Conservation (phyloP, 2,113 vertebrate genomes). For the Regulus satrapa region DNA sequence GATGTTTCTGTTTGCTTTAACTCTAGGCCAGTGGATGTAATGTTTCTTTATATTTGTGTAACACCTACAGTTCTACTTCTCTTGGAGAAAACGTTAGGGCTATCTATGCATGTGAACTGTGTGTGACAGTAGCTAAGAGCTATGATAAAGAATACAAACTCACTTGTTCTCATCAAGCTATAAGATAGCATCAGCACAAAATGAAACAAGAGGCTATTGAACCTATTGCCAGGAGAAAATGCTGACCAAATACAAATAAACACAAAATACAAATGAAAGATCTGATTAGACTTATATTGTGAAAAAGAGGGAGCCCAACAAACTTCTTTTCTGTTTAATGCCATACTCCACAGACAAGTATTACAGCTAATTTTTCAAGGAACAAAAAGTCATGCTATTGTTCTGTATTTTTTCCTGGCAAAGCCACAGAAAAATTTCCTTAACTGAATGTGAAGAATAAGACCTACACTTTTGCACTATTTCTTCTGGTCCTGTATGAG, state of each 20-base stretch:
- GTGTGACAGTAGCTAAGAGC: not conserved
- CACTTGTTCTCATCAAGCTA: not conserved
- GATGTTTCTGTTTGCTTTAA: not conserved
- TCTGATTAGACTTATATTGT: not conserved
- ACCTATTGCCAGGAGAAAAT: not conserved
- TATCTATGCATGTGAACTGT: not conserved
- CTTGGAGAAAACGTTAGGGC: not conserved
- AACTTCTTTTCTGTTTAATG: not conserved
- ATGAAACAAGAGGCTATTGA: not conserved
- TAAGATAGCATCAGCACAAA: not conserved
- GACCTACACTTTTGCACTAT: not conserved
- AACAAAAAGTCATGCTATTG: not conserved
- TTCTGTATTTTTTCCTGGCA: not conserved
- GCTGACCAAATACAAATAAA: not conserved
- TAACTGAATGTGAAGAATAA: not conserved
- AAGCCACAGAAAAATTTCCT: not conserved
- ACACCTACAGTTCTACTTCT: not conserved
- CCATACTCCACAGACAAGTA: not conserved
- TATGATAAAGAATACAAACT: not conserved
- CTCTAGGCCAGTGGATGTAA: not conserved
- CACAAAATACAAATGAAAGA: not conserved
- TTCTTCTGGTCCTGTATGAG: conserved; percentile 2
- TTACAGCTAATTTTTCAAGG: not conserved
- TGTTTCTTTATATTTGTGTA: not conserved
- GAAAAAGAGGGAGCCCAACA: not conserved